phyloP scores from a whole-genome alignment of 2,888 invertebrate genomes.

The Hemaris fuciformis region DNA sequence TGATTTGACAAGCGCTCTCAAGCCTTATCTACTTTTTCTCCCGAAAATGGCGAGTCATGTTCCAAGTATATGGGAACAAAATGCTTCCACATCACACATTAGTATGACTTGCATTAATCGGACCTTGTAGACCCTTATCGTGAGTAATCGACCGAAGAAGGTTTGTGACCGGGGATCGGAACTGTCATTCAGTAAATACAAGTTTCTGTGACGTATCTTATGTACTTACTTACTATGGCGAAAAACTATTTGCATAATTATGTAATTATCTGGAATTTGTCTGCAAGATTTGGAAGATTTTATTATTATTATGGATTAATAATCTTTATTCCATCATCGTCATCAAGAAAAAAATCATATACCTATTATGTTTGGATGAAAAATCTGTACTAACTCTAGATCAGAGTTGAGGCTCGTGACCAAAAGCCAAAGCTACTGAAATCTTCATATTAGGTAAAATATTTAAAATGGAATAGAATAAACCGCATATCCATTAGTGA shows the following conservation, averaged over 20 bases:
- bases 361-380: too few relatives aligned
- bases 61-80: slow-evolving; percentile 21
- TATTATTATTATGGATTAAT: too few relatives aligned
- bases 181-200: slow-evolving; percentile 15
- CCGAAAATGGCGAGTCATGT: slow-evolving; percentile 9
- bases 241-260: not conserved
- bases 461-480: not conserved
- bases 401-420: too few relatives aligned
- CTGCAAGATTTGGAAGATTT: too few relatives aligned
- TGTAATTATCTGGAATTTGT: not conserved
- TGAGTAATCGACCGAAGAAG: not conserved
- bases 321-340: too few relatives aligned
- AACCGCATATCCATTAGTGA: not conserved
- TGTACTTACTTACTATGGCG: not conserved
- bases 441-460: too few relatives aligned
- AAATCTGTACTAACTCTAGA: too few relatives aligned
- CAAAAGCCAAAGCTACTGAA: too few relatives aligned
- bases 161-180: slow-evolving; percentile 5
- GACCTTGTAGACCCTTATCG: slow-evolving; percentile 14
- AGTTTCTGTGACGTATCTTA: not conserved
- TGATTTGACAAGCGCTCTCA: slow-evolving; percentile 20
- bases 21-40: slow-evolving; percentile 1
- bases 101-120: slow-evolving; percentile 26
- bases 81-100: slow-evolving; percentile 17
- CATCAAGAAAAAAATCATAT: too few relatives aligned